Evolutionary conservation across 2,797 vertebrate species (phyloP).

Genomic region (Schizopygopsis pylzovi): DNA sequence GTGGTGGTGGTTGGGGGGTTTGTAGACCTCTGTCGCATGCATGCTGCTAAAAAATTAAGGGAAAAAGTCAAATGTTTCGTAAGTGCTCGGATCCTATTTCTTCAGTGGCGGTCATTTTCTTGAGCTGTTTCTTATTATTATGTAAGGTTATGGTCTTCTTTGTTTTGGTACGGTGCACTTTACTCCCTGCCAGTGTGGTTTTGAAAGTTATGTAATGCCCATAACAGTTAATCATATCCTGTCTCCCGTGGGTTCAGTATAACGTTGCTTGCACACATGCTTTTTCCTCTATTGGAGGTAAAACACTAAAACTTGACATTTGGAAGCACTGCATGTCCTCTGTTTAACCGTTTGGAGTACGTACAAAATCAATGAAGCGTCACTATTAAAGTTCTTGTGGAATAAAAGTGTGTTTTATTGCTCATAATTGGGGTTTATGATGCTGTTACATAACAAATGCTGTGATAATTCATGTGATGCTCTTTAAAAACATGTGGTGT

Average conservation of each 20-base stretch:
- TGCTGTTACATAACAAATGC: constrained; percentile 41
- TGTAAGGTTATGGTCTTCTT: constrained; percentile 72
- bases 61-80: constrained; percentile 36
- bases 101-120: constrained; percentile 41
- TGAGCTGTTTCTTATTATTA: constrained; percentile 68
- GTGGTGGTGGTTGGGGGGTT: background rate
- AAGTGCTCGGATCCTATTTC: constrained; percentile 3
- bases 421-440: constrained; percentile 47
- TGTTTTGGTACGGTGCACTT: constrained; percentile 70
- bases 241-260: constrained; percentile 40
- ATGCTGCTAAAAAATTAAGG: constrained; percentile 34
- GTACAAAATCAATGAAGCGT: constrained; percentile 32
- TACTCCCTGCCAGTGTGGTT: constrained; percentile 56
- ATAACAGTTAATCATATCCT: constrained; percentile 33
- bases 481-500: constrained; percentile 42
- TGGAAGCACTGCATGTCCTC: constrained; percentile 9
- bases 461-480: constrained; percentile 32
- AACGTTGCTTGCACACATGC: constrained; percentile 56
- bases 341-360: constrained; percentile 9
- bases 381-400: constrained; percentile 40
- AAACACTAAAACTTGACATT: constrained; percentile 40
- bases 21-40: background rate
- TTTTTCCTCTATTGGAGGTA: constrained; percentile 13
- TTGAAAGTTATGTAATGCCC: constrained; percentile 67
- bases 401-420: constrained; percentile 30